These are phyloP conservation scores for Colletes gigas DNA, from an alignment of 1,140 invertebrate genomes.

Conservation along the genomic window DNA sequence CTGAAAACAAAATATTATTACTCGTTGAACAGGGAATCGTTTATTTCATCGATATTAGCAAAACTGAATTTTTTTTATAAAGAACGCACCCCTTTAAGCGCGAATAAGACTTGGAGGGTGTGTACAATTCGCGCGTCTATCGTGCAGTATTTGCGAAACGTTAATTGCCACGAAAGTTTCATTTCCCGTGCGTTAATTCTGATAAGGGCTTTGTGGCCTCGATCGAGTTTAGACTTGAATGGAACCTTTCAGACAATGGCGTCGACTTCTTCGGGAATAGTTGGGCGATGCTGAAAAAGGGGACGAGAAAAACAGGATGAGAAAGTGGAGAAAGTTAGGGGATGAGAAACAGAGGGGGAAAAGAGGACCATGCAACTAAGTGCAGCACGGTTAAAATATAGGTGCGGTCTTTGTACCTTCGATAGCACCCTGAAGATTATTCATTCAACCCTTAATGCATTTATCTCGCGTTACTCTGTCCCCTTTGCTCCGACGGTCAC, in stretches of 20 bases:
- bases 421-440: conserved; percentile 53
- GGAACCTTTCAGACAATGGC: conserved; percentile 72
- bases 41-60: too few species aligned
- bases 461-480: conserved; percentile 54
- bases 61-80: too few species aligned
- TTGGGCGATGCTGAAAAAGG: conserved; percentile 50
- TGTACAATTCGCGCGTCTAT: neutral
- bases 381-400: conserved; percentile 51
- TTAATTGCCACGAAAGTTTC: conserved; percentile 61
- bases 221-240: conserved; percentile 67
- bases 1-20: too few species aligned
- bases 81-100: too few species aligned
- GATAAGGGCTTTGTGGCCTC: conserved; percentile 63
- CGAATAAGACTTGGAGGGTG: too few species aligned
- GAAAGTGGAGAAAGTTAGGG: neutral
- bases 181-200: conserved; percentile 69
- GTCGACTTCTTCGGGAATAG: conserved; percentile 46
- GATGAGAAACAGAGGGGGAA: conserved; percentile 22
- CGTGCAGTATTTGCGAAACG: neutral
- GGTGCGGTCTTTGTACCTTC: conserved; percentile 44
- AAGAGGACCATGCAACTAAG: conserved; percentile 37
- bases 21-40: too few species aligned
- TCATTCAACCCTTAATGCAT: conserved; percentile 65
- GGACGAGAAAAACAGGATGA: conserved; percentile 5
- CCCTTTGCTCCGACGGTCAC: neutral